These are phyloP conservation scores for Gymnothorax javanicus DNA, from an alignment of 2,797 vertebrate species.

Conservation along the genomic window DNA sequence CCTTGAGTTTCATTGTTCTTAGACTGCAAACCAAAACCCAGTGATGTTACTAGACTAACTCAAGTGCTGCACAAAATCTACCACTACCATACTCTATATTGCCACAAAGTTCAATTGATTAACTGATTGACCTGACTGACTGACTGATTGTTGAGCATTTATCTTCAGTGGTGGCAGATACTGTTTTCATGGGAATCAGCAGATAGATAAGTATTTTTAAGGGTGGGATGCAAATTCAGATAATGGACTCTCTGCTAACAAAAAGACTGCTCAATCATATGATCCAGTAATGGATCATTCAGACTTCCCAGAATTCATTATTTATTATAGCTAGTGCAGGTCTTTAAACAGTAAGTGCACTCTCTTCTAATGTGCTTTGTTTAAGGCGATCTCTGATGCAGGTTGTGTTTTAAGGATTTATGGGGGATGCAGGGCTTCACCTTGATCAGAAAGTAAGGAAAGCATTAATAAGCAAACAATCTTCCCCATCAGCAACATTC, in stretches of 20 bases:
- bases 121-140: background rate
- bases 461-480: background rate
- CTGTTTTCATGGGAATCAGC: background rate
- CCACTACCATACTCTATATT: too few relatives aligned
- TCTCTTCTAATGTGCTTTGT: background rate
- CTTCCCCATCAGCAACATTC: background rate
- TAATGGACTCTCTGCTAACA: background rate
- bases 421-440: background rate
- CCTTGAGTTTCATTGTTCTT: too few relatives aligned
- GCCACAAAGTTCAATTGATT: too few relatives aligned
- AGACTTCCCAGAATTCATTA: background rate
- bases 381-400: background rate
- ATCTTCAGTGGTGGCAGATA: background rate
- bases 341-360: background rate
- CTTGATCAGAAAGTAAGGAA: background rate
- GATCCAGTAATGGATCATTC: background rate
- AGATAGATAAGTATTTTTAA: background rate
- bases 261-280: background rate
- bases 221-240: background rate
- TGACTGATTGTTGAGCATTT: background rate
- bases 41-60: too few relatives aligned
- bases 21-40: too few relatives aligned
- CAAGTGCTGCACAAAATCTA: too few relatives aligned
- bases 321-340: background rate
- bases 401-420: background rate